Conservation (phyloP, 2,113 vertebrate genomes). For the Lethenteron camtschaticum region DNA sequence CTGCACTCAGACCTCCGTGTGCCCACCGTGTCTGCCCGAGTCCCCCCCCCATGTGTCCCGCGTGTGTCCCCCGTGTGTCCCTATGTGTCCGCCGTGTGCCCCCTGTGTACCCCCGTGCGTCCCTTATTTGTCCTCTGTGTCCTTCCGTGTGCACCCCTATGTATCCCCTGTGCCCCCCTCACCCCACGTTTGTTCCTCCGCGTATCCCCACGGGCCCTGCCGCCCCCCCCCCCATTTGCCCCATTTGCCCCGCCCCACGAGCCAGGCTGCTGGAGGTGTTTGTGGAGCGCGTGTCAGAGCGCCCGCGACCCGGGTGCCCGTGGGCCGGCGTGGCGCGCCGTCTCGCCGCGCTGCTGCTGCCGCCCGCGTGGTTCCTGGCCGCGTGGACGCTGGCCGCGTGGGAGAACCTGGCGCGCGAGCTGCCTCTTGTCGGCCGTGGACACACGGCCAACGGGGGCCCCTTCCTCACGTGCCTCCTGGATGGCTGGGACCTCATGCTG, state of each 20-base stretch:
- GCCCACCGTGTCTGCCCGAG: no score
- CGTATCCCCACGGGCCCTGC: not conserved
- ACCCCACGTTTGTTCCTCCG: not conserved
- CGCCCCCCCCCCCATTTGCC: not conserved
- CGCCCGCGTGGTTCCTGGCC: slow-evolving; percentile 58
- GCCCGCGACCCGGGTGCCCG: slow-evolving; percentile 39
- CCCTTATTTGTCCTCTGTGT: no score
- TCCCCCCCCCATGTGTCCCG: no score
- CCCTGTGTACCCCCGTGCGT: no score
- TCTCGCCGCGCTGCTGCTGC: slow-evolving; percentile 51
- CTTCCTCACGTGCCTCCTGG: slow-evolving; percentile 54
- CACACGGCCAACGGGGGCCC: slow-evolving; percentile 38
- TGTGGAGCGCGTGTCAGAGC: slow-evolving; percentile 49
- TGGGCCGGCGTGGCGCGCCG: slow-evolving; percentile 31
- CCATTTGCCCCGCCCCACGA: not conserved
- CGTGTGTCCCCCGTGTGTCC: no score
- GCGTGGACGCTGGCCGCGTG: slow-evolving; percentile 53
- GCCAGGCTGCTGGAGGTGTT: slow-evolving; percentile 59
- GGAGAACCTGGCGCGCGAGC: slow-evolving; percentile 38
- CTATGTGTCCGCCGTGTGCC: no score
- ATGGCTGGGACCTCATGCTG: slow-evolving; percentile 96
- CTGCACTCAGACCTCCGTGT: no score
- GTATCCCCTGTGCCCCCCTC: no score
- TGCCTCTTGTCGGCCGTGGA: slow-evolving; percentile 33
- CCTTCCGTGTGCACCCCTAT: no score